Evolutionary conservation across 1,140 invertebrate species (phyloP), one percentile per base, ranked within the genome.

Genomic region (Oncopodura yosiiana): DNA sequence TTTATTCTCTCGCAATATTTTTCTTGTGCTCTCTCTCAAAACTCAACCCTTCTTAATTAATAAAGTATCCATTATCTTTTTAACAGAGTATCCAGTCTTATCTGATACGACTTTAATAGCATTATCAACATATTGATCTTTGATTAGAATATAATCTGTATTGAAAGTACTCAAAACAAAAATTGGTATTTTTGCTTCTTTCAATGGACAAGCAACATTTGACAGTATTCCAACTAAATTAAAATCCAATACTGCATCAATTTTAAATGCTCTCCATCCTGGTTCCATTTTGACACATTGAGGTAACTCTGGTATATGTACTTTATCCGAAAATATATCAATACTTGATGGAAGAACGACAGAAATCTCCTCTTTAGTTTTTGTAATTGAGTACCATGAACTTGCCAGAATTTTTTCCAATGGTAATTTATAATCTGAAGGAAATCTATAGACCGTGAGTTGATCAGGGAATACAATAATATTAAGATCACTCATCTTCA

Each of bases 241-340:
- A 19, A 59, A 59, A 37, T 59, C 57, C 16, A 59, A 36, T 3
- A 49, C 46, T 30, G n/a, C 45, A 16, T 59, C 52, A n/a, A 59
- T 44, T 46, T 54, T 59, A 26, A 49, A 50, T 14, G 18, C 23
- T 19, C 11, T 37, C 51, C 51, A 59, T 2, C 46, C 41, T n/a
- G 1, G 2, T 11, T 52, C 49, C 9, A 8, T 16, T 39, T 48
- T 58, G 0, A 36, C 12, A 8, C 11, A 3, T 8, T 26, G n/a
- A 29, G 26, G 23, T 6, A n/a, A 9, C 4, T 16, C 9, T 36
- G 30, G 4, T 3, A 19, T n/a, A 44, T 34, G 36, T 1, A 39
- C 23, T 21, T 53, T 30, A 16, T 46, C 39, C n/a, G n/a, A n/a
- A n/a, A n/a, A n/a, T n/a, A n/a, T n/a, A n/a, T n/a, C n/a, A n/a